These are phyloP conservation scores for Acestrorhynchus altus DNA, from an alignment of 2,797 vertebrate species.

Conservation along the genomic window DNA sequence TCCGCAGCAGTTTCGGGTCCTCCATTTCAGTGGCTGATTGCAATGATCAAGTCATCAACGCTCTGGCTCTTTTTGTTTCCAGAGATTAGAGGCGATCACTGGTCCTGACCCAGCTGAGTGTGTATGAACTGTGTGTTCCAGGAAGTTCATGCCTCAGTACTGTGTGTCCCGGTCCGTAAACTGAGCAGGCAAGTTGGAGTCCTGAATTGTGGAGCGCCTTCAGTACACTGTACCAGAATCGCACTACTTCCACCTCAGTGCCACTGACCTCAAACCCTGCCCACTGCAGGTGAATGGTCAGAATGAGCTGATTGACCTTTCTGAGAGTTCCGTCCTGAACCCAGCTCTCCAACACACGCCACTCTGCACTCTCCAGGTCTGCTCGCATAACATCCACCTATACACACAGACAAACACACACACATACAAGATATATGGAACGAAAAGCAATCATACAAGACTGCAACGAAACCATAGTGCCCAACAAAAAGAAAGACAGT, in stretches of 20 bases:
- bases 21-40: neutral
- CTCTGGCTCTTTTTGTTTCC: neutral
- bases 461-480: neutral
- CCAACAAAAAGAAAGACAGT: neutral
- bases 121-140: conserved; percentile 75
- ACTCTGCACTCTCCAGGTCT: conserved; percentile 80
- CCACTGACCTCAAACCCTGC: conserved; percentile 81
- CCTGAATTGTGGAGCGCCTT: conserved; percentile 69
- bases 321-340: conserved; percentile 71
- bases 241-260: conserved; percentile 73
- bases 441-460: neutral
- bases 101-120: conserved; percentile 79
- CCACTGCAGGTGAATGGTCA: conserved; percentile 79
- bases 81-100: conserved; percentile 19
- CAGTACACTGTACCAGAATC: conserved; percentile 81
- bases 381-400: conserved; percentile 79
- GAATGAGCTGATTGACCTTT: conserved; percentile 75
- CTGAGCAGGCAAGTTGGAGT: conserved; percentile 72
- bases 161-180: conserved; percentile 66
- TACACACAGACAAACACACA: conserved; percentile 32
- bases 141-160: conserved; percentile 68
- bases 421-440: neutral
- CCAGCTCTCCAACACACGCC: conserved; percentile 81
- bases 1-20: neutral
- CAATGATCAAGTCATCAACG: neutral